These are phyloP conservation scores for Trogon melanurus DNA, from an alignment of 2,113 vertebrate genomes.

Conservation along the genomic window DNA sequence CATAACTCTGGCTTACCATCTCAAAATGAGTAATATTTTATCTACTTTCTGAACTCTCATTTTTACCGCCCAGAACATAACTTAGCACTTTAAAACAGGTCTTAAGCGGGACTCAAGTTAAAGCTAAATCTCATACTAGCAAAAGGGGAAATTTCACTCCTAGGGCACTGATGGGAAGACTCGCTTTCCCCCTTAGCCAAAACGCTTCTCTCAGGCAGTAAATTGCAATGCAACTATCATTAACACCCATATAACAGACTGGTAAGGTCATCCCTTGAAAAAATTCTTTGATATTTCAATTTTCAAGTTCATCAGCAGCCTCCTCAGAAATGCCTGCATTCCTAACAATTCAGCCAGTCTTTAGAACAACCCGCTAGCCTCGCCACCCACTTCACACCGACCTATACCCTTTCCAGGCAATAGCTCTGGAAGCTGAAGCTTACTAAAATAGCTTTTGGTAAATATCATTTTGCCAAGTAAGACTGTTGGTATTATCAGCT, in stretches of 20 bases:
- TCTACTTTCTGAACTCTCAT: background rate
- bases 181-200: background rate
- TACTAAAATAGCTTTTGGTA: background rate
- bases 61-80: background rate
- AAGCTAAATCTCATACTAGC: background rate
- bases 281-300: conserved; percentile 44
- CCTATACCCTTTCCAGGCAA: conserved; percentile 13
- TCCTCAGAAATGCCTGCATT: conserved; percentile 56
- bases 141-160: conserved; percentile 5
- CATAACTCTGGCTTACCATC: background rate
- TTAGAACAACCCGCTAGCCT: background rate
- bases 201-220: background rate
- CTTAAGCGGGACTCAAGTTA: background rate
- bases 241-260: background rate
- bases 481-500: background rate
- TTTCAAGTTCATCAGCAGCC: conserved; percentile 40
- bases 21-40: background rate
- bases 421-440: background rate
- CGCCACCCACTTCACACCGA: conserved; percentile 20
- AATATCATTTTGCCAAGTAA: background rate
- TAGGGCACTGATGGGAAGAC: background rate
- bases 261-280: conserved; percentile 16
- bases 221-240: background rate
- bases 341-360: conserved; percentile 26
- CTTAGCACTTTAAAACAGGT: background rate